Conservation (phyloP, 2,888 invertebrate species). For the Neuroscelio doddi region DNA sequence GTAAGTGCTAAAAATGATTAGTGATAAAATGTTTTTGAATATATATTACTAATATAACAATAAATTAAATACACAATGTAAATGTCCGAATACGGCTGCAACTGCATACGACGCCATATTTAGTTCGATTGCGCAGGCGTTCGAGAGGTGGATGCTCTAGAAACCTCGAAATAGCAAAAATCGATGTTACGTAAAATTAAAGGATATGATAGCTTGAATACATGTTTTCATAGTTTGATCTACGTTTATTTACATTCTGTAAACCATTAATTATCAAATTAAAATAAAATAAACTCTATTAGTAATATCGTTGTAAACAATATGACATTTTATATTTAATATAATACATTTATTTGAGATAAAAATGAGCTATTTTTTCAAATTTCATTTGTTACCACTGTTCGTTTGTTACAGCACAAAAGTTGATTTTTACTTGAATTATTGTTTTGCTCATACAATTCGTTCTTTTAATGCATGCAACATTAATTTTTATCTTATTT, state of each 20-base stretch:
- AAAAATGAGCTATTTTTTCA: no score
- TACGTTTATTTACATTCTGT: neutral
- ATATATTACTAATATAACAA: neutral
- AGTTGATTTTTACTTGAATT: no score
- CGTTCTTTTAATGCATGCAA: no score
- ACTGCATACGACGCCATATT: constrained; percentile 52
- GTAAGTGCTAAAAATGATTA: neutral
- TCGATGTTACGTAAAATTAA: constrained; percentile 55
- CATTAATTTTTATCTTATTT: no score
- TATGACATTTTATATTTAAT: no score
- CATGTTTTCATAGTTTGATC: neutral
- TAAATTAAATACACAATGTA: neutral
- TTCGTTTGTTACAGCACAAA: no score
- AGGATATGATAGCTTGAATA: constrained; percentile 37
- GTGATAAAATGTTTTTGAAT: neutral
- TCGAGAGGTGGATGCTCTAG: constrained; percentile 52
- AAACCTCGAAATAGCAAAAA: constrained; percentile 58
- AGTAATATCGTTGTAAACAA: neutral
- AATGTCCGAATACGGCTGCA: constrained; percentile 5
- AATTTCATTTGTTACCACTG: no score
- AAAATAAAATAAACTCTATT: neutral
- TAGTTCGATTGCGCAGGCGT: constrained; percentile 43
- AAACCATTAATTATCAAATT: neutral
- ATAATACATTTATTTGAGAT: no score
- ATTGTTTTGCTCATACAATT: no score